phyloP scores from a whole-genome alignment of 2,888 invertebrate species.

The Drosophila tanythrix region DNA sequence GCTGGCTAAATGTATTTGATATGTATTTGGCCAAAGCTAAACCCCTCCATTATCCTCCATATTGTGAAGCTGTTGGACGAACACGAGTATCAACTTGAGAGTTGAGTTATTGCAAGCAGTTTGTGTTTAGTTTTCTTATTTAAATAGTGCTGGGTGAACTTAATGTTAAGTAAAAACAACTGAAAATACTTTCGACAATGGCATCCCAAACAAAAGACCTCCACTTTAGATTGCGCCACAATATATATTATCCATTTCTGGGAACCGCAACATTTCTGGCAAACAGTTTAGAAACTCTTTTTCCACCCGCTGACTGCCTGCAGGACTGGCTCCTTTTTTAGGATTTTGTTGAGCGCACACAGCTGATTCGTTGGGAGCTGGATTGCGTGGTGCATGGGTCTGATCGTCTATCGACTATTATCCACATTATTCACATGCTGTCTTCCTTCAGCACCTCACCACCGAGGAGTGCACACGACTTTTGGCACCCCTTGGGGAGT shows the following conservation, averaged over 20 bases:
- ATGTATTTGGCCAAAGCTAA: background rate
- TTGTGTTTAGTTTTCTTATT: background rate
- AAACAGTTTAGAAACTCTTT: constrained; percentile 39
- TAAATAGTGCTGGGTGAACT: constrained; percentile 4
- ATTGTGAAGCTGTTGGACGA: background rate
- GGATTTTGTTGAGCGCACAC: background rate
- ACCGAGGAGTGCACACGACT: background rate
- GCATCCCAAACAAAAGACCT: constrained; percentile 23
- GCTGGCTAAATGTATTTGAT: background rate
- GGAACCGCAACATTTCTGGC: constrained; percentile 30
- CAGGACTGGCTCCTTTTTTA: background rate
- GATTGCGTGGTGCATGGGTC: constrained; percentile 27
- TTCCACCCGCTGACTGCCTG: background rate
- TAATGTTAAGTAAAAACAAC: constrained; percentile 20
- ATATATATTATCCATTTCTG: constrained; percentile 48
- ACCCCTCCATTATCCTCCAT: background rate
- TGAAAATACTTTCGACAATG: constrained; percentile 41
- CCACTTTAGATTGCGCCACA: constrained; percentile 29
- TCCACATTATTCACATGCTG: constrained; percentile 58
- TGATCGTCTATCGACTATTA: constrained; percentile 66
- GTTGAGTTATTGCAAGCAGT: background rate
- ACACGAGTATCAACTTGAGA: background rate
- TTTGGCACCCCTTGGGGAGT: constrained; percentile 22
- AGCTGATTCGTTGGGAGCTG: constrained; percentile 22
- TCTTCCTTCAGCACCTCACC: background rate